A percentile compares a stretch with the other conserved stretches of the same genome.
Evolutionary conservation across 2,113 vertebrate genomes (phyloP).

Genomic region (Macquaria ambigua): DNA sequence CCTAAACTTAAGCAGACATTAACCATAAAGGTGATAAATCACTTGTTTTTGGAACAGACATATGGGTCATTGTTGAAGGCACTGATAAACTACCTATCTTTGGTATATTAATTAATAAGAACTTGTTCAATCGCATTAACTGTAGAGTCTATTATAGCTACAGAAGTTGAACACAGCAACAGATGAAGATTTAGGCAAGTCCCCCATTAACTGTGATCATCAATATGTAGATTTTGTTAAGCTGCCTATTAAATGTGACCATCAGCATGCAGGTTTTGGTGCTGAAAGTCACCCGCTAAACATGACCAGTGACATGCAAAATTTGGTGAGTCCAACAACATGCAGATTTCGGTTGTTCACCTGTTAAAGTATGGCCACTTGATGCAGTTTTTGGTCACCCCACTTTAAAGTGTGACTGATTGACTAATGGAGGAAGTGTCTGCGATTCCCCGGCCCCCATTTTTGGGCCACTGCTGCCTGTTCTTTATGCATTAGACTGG

Average conservation of each 20-base stretch:
- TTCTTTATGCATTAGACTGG: constrained; percentile 79
- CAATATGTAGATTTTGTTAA: constrained; percentile 9
- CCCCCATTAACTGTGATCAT: not conserved
- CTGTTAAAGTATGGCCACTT: constrained; percentile 40
- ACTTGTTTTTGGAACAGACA: no score
- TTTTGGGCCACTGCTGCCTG: constrained; percentile 62
- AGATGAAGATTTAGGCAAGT: not conserved
- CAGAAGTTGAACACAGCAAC: not conserved
- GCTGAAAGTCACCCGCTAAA: not conserved
- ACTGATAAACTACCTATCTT: no score
- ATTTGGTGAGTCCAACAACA: not conserved
- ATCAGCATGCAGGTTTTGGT: not conserved
- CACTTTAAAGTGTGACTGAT: constrained; percentile 52
- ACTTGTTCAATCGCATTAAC: not conserved
- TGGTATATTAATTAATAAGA: not conserved
- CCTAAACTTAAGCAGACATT: not conserved
- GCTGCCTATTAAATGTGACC: not conserved
- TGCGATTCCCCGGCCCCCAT: constrained; percentile 47
- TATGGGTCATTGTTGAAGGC: not conserved
- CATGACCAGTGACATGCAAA: not conserved
- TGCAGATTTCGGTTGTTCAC: not conserved
- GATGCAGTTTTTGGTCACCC: constrained; percentile 2
- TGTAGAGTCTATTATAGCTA: not conserved
- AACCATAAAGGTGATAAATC: not conserved
- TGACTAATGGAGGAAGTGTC: constrained; percentile 64